A percentile compares a stretch with the other conserved stretches of the same genome.
phyloP scores from a whole-genome alignment of 2,113 vertebrate genomes.

The Xenotilapia longispinis region DNA sequence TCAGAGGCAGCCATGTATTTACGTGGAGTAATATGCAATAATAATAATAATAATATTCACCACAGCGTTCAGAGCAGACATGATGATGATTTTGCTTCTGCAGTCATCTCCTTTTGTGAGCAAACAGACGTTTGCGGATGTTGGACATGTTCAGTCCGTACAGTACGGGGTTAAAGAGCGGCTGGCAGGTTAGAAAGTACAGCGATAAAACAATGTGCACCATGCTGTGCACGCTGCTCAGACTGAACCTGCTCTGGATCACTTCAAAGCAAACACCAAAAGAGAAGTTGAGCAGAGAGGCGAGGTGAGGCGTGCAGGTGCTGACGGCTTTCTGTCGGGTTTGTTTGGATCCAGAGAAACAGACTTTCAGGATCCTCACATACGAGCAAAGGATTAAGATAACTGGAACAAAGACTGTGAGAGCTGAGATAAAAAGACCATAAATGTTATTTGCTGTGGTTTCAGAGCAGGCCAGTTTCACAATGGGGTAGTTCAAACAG shows the following conservation, averaged over 20 bases:
- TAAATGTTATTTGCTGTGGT: background rate
- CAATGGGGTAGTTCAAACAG: constrained; percentile 39
- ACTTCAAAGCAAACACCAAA: background rate
- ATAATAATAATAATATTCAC: background rate
- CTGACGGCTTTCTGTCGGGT: background rate
- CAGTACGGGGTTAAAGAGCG: background rate
- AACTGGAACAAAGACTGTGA: background rate
- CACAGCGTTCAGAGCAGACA: background rate
- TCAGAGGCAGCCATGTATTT: background rate
- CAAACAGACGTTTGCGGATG: background rate
- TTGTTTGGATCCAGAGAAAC: background rate
- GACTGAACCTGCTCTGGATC: background rate
- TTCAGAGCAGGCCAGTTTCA: constrained; percentile 43
- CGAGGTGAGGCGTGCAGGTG: background rate
- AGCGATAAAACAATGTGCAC: background rate
- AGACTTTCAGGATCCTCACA: background rate
- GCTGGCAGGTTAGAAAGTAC: background rate
- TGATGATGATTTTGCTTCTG: background rate
- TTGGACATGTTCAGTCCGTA: background rate
- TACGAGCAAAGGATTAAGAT: background rate
- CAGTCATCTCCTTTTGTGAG: background rate
- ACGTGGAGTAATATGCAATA: background rate
- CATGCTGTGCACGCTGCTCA: background rate
- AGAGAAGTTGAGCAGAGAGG: background rate
- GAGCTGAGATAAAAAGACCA: background rate